Base-by-base conservation (phyloP, 2,888 invertebrate species). In the Panzeria rudis region DNA sequence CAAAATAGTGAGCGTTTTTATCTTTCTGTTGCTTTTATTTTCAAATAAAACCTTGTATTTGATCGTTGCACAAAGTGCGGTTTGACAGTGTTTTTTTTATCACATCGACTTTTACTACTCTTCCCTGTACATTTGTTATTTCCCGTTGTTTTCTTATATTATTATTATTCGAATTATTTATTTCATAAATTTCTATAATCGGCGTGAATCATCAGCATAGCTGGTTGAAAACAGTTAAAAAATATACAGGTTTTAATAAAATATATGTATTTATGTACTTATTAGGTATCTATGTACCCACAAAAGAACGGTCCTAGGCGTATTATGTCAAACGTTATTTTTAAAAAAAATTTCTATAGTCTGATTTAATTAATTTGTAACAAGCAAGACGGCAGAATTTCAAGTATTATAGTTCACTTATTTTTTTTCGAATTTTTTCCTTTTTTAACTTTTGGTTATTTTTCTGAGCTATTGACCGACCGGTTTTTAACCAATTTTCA, bases 11-110 rank as follows among this genome's bases (percentile, higher is more conserved):
- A 78, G 69, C 61, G 77, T 69, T 78, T 78, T 69, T 44, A 47
- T 59, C 44, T 68, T 50, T 3, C 35, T 61, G 35, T 38, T 50
- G 11, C 38, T 41, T 17, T 52, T 17, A 52, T 52, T 15, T 41
- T 41, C 9, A 9, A 61, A 47, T 62, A 41, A 52, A 54, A 71
- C 52, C 78, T 79, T 72, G 41, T 64, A 17, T 72, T 69, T 61
- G 75, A 81, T 61, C 75, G 23, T 68, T 75, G 81, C 61, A 41
- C 52, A 75, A 81, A 75, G 61, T 82, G 54, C 62, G 75, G 68
- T 68, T 81, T 82, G 54, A 15, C 20, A 17, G 61, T 62, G 25
- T 44, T 17, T 52, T 59, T 66, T 71, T 71, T 29, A 66, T 41
- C 41, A 69, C 15, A 56, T 50, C 29, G 13, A 38, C 11, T 47